These are phyloP conservation scores for Geothlypis trichas DNA, from an alignment of 2,113 vertebrate genomes.

Conservation along the genomic window DNA sequence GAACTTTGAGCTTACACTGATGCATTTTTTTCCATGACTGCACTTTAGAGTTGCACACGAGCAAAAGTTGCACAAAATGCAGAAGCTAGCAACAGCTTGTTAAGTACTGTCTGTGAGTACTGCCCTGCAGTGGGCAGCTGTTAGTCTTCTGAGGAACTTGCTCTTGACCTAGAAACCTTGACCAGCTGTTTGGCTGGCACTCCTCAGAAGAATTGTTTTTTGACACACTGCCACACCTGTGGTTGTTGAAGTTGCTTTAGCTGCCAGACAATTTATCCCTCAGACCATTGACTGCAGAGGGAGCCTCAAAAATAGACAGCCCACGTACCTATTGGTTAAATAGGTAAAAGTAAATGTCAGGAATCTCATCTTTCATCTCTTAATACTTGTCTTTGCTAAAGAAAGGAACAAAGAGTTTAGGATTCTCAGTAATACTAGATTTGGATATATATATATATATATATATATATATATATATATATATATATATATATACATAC, in stretches of 20 bases:
- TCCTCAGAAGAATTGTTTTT: not conserved
- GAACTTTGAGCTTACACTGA: not conserved
- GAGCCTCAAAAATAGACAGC: not conserved
- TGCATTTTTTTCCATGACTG: not conserved
- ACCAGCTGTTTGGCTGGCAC: not conserved
- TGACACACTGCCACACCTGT: not conserved
- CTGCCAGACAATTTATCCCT: not conserved
- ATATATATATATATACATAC: too few species aligned
- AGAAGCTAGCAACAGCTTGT: not conserved
- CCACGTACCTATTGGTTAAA: not conserved
- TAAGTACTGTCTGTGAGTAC: not conserved
- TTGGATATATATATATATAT: not conserved
- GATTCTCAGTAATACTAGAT: not conserved
- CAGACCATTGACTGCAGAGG: not conserved
- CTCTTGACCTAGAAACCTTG: not conserved
- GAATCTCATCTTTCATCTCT: not conserved
- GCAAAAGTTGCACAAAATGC: not conserved
- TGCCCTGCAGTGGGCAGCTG: not conserved
- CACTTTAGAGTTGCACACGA: not conserved
- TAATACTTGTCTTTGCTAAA: not conserved
- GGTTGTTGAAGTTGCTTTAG: not conserved
- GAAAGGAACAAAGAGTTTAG: not conserved
- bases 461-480: too few species aligned
- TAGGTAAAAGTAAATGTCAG: not conserved
- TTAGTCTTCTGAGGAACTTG: not conserved